Percentiles rank a stretch among this genome's conserved stretches.
Conservation (phyloP, 2,797 vertebrate species). For the Emydoidea blandingii region DNA sequence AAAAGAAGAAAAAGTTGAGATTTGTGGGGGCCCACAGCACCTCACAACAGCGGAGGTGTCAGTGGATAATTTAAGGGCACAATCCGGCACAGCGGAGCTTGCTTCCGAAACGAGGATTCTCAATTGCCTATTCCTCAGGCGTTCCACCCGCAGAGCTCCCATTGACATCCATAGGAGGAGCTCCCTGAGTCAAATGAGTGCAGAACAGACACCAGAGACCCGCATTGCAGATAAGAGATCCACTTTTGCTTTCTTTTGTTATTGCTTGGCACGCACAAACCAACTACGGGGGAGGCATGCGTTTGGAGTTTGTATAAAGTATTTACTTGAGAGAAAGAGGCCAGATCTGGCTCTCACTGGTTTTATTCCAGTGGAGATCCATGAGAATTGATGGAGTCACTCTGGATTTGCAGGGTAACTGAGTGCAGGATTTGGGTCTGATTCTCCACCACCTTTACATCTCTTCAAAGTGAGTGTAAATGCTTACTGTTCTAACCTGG, state of each 20-base stretch:
- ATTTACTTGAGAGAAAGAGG: accelerated
- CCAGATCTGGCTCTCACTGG: accelerated
- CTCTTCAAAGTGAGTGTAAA: accelerated
- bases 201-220: neutral
- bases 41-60: constrained; percentile 73
- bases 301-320: accelerated
- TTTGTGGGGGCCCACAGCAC: constrained; percentile 64
- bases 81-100: accelerated
- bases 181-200: neutral
- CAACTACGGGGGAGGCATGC: accelerated
- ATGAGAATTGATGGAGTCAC: accelerated
- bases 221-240: constrained; percentile 64
- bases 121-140: neutral
- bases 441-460: neutral
- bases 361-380: accelerated
- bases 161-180: constrained; percentile 47
- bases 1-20: constrained; percentile 65
- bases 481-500: neutral
- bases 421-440: accelerated
- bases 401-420: accelerated
- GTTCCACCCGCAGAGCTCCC: neutral
- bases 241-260: neutral
- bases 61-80: constrained; percentile 67
- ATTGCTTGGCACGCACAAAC: neutral
- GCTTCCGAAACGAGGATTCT: neutral